Conservation (phyloP, 2,113 vertebrate genomes). For the Cepphus grylle region DNA sequence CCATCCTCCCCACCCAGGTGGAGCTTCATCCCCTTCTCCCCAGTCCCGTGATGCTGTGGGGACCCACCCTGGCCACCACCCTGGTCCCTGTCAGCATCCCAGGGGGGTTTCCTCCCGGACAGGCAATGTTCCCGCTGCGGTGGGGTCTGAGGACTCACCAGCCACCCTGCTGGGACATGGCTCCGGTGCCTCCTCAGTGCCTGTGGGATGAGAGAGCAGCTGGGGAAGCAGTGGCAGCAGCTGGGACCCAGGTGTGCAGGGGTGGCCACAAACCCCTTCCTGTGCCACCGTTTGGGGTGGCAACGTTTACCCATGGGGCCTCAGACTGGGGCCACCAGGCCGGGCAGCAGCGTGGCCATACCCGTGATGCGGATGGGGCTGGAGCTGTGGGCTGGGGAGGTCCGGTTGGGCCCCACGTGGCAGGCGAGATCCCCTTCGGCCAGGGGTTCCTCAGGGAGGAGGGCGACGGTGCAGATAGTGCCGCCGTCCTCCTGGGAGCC, state of each 20-base stretch:
- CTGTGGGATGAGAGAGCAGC: neutral
- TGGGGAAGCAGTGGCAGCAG: neutral
- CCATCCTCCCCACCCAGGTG: neutral
- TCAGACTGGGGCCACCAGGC: fast-evolving
- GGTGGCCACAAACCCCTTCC: conserved; percentile 5
- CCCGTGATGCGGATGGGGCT: conserved; percentile 41
- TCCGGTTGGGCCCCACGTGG: conserved; percentile 31
- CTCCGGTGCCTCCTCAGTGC: neutral
- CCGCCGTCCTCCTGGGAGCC: conserved; percentile 62
- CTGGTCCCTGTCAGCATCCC: neutral
- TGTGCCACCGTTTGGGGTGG: fast-evolving
- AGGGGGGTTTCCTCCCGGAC: fast-evolving
- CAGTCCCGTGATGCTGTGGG: fast-evolving
- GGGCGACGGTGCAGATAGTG: conserved; percentile 56
- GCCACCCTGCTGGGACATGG: neutral
- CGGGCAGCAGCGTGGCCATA: neutral
- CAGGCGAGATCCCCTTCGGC: conserved; percentile 55
- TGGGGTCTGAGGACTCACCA: neutral
- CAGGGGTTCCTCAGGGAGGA: conserved; percentile 9
- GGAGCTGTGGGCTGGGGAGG: conserved; percentile 22
- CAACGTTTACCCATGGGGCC: fast-evolving
- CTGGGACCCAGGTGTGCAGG: neutral
- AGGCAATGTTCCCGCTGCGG: fast-evolving
- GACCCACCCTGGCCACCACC: neutral
- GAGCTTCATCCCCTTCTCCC: neutral